Base-by-base conservation (phyloP, 2,797 vertebrate species). In the Ptychobarbus kaznakovi region DNA sequence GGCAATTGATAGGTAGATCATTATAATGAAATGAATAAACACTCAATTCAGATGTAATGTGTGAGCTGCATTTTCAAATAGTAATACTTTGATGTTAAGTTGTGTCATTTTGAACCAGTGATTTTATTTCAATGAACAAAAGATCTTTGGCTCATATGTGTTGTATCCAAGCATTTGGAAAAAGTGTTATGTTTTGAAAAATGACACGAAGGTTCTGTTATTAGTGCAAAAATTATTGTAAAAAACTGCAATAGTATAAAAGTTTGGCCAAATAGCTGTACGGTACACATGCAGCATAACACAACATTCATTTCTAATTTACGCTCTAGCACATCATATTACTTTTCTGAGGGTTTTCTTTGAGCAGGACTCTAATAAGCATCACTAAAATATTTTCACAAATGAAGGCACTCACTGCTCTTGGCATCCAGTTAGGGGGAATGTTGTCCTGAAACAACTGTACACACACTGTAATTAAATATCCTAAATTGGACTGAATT, bases 401-500 rank as follows among this genome's bases (percentile, higher is more conserved):
- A 72, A 70, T 58, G 25, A 56, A 56, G 3, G 22, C 65, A 18
- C 32, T 56, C 53, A 25, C 32, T 35, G 25, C 20, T 70, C 5
- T 42, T 20, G 49, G 61, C 61, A 65, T 65, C 25, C 61, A 13
- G 11, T 65, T 65, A 32, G 28, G 61, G 25, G n/a, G 15, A 2
- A 76, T 28, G 13, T 40, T 42, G 22, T 70, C 35, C 38, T 40
- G 13, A 81, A 80, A 70, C 13, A 81, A 81, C 32, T 69, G 3
- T 25, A 44, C 7, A 28, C 61, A 72, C 44, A 20, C 66, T 72
- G 35, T 28, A 28, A 70, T 51, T n/a, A 51, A n/a, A 68, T 18
- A 11, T 81, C 32, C 16, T 8, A 70, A 70, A 18, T 42, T 56
- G 22, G n/a, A 28, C 9, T 42, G 32, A 28, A 53, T 44, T 81